phyloP scores from a whole-genome alignment of 2,797 vertebrate species.

The Tenualosa thibaudeaui region DNA sequence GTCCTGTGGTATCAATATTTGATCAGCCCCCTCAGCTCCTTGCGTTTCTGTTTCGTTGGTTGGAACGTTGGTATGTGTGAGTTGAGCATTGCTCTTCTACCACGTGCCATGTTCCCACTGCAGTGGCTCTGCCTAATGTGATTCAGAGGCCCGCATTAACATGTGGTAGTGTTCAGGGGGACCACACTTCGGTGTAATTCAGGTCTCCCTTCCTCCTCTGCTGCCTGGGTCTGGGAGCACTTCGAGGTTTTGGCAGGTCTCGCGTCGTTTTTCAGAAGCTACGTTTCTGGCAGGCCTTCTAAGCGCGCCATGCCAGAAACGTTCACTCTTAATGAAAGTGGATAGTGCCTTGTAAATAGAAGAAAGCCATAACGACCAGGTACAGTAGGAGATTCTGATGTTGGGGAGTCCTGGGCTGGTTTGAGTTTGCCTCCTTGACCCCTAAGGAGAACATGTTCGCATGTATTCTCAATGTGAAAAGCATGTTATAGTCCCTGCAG shows the following conservation, averaged over 20 bases:
- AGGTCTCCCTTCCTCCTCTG: slow-evolving; percentile 55
- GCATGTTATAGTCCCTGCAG: background rate
- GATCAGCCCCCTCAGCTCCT: background rate
- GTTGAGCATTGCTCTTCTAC: slow-evolving; percentile 42
- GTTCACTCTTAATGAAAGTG: slow-evolving; percentile 48
- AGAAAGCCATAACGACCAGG: slow-evolving; percentile 30
- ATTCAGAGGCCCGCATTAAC: slow-evolving; percentile 55
- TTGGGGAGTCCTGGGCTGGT: slow-evolving; percentile 5
- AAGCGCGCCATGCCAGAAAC: slow-evolving; percentile 48
- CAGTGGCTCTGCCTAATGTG: slow-evolving; percentile 52
- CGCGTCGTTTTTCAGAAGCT: slow-evolving; percentile 53
- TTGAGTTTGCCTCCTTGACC: slow-evolving; percentile 20
- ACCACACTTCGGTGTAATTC: slow-evolving; percentile 60
- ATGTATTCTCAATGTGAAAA: slow-evolving; percentile 11
- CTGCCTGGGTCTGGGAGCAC: slow-evolving; percentile 56
- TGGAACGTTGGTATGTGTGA: background rate
- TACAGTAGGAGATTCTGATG: slow-evolving; percentile 27
- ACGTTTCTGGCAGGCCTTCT: slow-evolving; percentile 50
- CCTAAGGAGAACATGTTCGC: background rate
- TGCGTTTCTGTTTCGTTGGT: background rate
- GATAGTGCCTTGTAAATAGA: slow-evolving; percentile 48
- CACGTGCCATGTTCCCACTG: slow-evolving; percentile 49
- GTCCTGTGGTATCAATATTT: background rate
- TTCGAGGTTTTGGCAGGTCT: slow-evolving; percentile 58
- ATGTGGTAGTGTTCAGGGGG: slow-evolving; percentile 55